Base-by-base conservation (phyloP, 2,113 vertebrate genomes). In the Suncus etruscus region DNA sequence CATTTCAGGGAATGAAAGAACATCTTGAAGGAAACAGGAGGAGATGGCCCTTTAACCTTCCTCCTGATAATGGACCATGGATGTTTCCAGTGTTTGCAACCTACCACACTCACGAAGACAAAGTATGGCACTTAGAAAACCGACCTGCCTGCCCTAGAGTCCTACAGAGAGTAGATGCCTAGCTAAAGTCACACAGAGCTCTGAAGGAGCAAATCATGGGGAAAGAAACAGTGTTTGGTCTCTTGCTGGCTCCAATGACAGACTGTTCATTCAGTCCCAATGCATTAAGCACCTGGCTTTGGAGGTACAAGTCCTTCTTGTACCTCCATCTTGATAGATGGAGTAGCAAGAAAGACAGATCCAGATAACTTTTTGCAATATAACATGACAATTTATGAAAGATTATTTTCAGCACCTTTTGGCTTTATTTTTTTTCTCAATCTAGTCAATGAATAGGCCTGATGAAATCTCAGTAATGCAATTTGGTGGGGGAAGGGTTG, bases 1-100 rank as follows among this genome's bases (percentile, higher is more conserved):
- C 95, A 82, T 95, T 94, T 96, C 51, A 27, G 80, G 76, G 11
- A 86, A 75, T 81, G 27, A 80, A 94, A 96, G 95, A 24, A 16
- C 29, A 16, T 94, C 82, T 93, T 73, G 0, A 48, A 1, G 92
- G 58, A 80, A 91, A 63, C 8, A 0, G 32, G 87, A 93, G 93
- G 93, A 86, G 3, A 54, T 9, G 61, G 22, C 15, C 45, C 83
- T 65, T 83, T 86, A 94, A 68, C 47, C 85, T 10, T 24, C 77
- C 27, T 54, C 25, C 87, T 63, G 79, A 82, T 69, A 89, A 87
- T 6, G 50, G 11, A 89, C 47, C 51, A 0, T 2, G 81, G 93
- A 78, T 47, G 66, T 90, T 86, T 83, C 4, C 11, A 54, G 83
- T 66, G 58, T 68, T 69, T 47, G 15, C 22, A 15, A 48, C 51